Evolutionary conservation across 2,113 vertebrate species (phyloP).

Genomic region (Sterrhoptilus dennistouni): DNA sequence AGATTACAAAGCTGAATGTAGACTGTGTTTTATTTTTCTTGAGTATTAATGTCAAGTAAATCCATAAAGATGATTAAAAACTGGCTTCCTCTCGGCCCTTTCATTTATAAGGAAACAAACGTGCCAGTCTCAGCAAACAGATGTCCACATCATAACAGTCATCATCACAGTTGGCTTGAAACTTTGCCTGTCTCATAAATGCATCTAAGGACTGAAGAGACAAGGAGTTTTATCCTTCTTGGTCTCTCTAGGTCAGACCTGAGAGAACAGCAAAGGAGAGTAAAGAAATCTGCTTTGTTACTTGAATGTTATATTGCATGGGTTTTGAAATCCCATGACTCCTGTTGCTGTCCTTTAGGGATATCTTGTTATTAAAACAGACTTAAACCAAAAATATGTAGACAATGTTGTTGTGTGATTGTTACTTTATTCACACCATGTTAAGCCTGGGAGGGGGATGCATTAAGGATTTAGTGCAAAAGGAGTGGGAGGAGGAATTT

Average conservation of each 20-base stretch:
- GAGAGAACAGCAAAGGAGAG: neutral
- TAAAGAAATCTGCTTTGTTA: neutral
- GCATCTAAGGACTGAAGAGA: neutral
- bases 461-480: neutral
- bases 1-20: neutral
- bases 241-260: neutral
- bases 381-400: neutral
- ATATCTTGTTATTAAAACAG: neutral
- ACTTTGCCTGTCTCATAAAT: neutral
- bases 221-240: neutral
- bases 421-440: neutral
- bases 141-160: neutral
- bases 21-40: neutral
- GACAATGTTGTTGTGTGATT: neutral
- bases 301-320: neutral
- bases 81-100: neutral
- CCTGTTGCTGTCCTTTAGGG: neutral
- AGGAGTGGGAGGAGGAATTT: neutral
- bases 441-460: neutral
- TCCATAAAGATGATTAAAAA: neutral
- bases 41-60: neutral
- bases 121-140: constrained; percentile 33
- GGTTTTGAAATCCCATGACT: neutral
- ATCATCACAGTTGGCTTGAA: constrained; percentile 6
- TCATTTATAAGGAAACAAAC: constrained; percentile 27